A percentile compares a stretch with the other conserved stretches of the same genome.
These are phyloP conservation scores for Azorinus chamasolen DNA, from an alignment of 2,888 invertebrate species.

Conservation along the genomic window DNA sequence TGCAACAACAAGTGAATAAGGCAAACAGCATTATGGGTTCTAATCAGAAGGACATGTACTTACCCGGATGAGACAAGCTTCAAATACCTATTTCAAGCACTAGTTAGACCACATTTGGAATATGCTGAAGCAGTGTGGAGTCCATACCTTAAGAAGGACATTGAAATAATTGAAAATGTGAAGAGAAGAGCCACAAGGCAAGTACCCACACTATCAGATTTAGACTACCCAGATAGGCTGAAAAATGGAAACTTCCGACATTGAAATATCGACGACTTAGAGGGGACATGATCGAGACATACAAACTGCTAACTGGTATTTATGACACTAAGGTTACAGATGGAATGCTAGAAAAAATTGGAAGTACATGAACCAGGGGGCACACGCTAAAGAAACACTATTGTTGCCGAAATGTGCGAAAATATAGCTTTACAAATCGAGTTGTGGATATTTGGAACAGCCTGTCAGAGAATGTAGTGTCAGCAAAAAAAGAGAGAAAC, in stretches of 20 bases:
- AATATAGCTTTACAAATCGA: not conserved
- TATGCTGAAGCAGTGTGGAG: slow-evolving; percentile 18
- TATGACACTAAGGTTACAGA: too few relatives aligned
- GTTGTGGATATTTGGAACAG: slow-evolving; percentile 2
- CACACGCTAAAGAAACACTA: too few relatives aligned
- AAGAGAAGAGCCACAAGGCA: slow-evolving; percentile 7
- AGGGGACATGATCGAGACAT: too few relatives aligned
- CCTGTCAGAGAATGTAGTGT: not conserved
- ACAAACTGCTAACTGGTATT: too few relatives aligned
- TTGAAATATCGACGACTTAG: too few relatives aligned
- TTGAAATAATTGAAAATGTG: slow-evolving; percentile 2
- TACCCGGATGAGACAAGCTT: too few relatives aligned
- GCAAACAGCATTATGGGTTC: slow-evolving; percentile 26
- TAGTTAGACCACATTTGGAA: slow-evolving; percentile 17
- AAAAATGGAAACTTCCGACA: too few relatives aligned
- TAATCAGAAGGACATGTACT: slow-evolving; percentile 22
- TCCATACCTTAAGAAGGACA: not conserved
- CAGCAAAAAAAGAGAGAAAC: not conserved
- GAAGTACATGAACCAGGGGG: too few relatives aligned
- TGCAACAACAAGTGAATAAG: slow-evolving; percentile 7
- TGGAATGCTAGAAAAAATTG: too few relatives aligned
- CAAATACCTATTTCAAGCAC: slow-evolving; percentile 10
- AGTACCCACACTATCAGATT: not conserved
- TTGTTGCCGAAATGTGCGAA: not conserved
- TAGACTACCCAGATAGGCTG: too few relatives aligned